Evolutionary conservation across 2,888 invertebrate species (phyloP), one percentile per base, ranked within the genome.

Genomic region (Flexamia atlantica): DNA sequence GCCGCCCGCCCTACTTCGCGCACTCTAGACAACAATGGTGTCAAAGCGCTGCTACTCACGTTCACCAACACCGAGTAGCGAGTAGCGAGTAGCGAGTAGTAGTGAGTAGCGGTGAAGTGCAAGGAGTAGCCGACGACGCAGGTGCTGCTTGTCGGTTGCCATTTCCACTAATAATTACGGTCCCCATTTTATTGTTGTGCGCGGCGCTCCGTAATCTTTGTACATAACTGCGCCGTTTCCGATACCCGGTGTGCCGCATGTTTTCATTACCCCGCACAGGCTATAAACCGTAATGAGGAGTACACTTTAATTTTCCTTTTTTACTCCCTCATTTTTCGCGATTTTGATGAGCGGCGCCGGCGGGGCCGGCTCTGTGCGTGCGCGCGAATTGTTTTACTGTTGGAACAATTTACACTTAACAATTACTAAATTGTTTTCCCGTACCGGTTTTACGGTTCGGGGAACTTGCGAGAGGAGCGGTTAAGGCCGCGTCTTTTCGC

Each of bases 131-230:
- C 53, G 12, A 64, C 57, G 30, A 64, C n/a, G 64, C 64, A 64
- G 64, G 64, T 64, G 64, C 64, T 53, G 14, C 30, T 23, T 64
- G 64, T 14, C 64, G 9, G 64, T 64, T 64, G 64, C 64, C 64
- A 64, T 64, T 64, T 28, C 28, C 64, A 64, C 64, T 64, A 64
- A 64, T 64, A 64, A 64, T 64, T 64, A 64, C 28, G 64, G 64
- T 64, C 74, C 46, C 74, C 74, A 46, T 46, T 76, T 76, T 76
- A 76, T 70, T 70, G 70, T 70, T 70, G 70, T 70, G 70, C 20
- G 40, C 70, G 40, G 70, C 70, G 70, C 46, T 46, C 74, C 46
- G 46, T 76, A 76, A 76, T 76, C 74, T 76, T 12, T 46, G 25
- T 28, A 76, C 74, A 76, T 76, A 76, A 76, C n/a, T n/a, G n/a